Evolutionary conservation across 2,113 vertebrate species (phyloP).

Genomic region (Electrona antarctica): DNA sequence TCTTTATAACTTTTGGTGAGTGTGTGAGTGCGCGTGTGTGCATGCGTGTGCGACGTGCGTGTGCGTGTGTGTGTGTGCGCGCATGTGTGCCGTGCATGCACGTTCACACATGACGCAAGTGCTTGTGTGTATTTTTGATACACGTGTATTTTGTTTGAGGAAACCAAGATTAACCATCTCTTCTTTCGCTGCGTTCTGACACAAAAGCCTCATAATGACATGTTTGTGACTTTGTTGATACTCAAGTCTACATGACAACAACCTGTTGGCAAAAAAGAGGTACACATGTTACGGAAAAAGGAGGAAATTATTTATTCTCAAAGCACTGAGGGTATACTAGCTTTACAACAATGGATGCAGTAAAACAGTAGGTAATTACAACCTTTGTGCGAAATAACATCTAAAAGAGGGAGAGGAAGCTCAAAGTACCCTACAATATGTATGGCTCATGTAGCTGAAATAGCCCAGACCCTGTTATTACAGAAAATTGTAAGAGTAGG

Average conservation of each 20-base stretch:
- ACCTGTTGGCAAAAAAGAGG: constrained; percentile 32
- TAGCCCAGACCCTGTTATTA: constrained; percentile 16
- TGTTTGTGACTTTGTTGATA: constrained; percentile 55
- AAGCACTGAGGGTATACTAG: constrained; percentile 33
- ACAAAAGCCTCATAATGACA: constrained; percentile 50
- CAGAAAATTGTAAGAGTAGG: background rate
- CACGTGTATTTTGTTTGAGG: background rate
- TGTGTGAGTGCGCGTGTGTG: background rate
- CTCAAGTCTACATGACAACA: constrained; percentile 36
- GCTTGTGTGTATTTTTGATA: no score
- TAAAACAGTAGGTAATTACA: constrained; percentile 66
- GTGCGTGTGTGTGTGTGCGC: no score
- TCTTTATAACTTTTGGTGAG: background rate
- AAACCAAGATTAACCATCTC: constrained; percentile 36
- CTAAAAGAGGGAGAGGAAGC: constrained; percentile 31
- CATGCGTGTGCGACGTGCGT: no score
- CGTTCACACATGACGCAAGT: no score
- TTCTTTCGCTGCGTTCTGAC: constrained; percentile 35
- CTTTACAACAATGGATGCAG: constrained; percentile 51
- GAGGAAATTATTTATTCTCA: constrained; percentile 47
- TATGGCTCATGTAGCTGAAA: constrained; percentile 34
- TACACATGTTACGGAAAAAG: constrained; percentile 35
- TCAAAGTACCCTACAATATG: constrained; percentile 15
- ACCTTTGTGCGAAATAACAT: constrained; percentile 35
- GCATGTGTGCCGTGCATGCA: no score